These are phyloP conservation scores for Nycticorax nycticorax DNA, from an alignment of 2,113 vertebrate genomes.

Conservation along the genomic window DNA sequence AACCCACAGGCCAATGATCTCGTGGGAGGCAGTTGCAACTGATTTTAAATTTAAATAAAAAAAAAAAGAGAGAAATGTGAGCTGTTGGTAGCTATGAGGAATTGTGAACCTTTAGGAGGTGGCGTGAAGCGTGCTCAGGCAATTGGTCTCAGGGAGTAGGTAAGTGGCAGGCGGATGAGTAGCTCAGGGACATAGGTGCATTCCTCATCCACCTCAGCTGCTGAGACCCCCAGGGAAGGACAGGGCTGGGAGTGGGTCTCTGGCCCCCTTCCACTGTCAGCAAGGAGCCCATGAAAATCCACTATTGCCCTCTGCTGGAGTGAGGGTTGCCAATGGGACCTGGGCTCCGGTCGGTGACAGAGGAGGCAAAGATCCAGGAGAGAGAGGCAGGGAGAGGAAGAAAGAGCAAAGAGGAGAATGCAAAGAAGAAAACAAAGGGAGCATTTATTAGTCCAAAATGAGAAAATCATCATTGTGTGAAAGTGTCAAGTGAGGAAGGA, in stretches of 20 bases:
- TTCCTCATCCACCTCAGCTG: not conserved
- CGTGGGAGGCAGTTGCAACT: not conserved
- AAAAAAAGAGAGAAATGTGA: not conserved
- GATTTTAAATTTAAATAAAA: not conserved
- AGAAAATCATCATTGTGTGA: not conserved
- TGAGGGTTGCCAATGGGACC: not conserved
- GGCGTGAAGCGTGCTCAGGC: not conserved
- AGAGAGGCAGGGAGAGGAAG: not conserved
- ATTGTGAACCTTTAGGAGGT: not conserved
- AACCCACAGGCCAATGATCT: not conserved
- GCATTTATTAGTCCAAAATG: not conserved
- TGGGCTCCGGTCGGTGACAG: accelerated
- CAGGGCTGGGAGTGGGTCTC: not conserved
- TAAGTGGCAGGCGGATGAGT: accelerated
- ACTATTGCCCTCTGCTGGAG: slow-evolving; percentile 59
- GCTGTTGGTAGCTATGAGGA: not conserved
- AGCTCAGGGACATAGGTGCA: not conserved
- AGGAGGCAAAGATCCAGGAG: not conserved
- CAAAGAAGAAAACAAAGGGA: not conserved
- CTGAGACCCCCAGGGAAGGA: not conserved
- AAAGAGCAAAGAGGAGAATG: not conserved
- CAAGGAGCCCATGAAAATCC: not conserved
- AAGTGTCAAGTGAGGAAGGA: not conserved
- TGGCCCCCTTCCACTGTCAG: not conserved
- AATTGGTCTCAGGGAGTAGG: accelerated